Conservation (phyloP, 2,888 invertebrate species). For the Troilus luridus region DNA sequence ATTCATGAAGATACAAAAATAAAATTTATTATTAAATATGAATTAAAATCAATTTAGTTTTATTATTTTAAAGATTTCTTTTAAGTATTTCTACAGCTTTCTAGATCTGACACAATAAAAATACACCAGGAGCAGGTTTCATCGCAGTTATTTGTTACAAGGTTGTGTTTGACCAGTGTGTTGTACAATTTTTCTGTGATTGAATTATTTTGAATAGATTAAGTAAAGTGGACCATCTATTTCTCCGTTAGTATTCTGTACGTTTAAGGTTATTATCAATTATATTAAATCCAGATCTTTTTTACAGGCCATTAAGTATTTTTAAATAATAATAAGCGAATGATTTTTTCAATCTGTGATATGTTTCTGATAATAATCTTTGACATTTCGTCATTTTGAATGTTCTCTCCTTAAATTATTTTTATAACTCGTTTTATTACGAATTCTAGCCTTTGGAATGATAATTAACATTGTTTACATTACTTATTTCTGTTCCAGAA, state of each 20-base stretch:
- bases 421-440: not conserved
- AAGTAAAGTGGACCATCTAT: not conserved
- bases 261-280: not conserved
- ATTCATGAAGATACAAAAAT: not conserved
- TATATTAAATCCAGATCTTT: not conserved
- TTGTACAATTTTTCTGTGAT: constrained; percentile 21
- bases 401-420: not conserved
- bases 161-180: constrained; percentile 34
- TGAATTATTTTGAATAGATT: not conserved
- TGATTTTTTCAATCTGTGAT: not conserved
- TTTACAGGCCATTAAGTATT: not conserved
- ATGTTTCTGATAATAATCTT: not conserved
- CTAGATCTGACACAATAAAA: constrained; percentile 30
- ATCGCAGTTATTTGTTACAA: constrained; percentile 42
- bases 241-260: not conserved
- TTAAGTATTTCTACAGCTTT: not conserved
- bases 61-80: not conserved
- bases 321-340: not conserved
- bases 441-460: not conserved
- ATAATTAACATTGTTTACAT: not conserved
- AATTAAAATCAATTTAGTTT: not conserved
- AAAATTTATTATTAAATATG: not conserved
- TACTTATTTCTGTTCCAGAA: constrained; percentile 9
- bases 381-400: not conserved
- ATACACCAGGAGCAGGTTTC: constrained; percentile 47